Evolutionary conservation across 2,113 vertebrate species (phyloP).

Genomic region (Trematomus loennbergii): DNA sequence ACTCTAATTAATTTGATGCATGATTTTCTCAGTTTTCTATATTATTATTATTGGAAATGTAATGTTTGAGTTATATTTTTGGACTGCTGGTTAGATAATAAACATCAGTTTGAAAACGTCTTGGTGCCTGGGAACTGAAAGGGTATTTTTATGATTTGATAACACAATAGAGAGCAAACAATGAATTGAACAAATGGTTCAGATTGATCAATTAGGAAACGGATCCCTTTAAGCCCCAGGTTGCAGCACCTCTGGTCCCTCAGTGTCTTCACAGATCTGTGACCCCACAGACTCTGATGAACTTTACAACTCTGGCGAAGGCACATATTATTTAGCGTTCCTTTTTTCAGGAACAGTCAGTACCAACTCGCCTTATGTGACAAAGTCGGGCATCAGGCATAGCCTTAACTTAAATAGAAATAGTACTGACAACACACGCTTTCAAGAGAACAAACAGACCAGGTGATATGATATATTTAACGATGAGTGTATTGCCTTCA

Average conservation of each 20-base stretch:
- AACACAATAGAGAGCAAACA: background rate
- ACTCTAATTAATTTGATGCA: background rate
- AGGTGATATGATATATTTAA: background rate
- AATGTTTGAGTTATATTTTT: background rate
- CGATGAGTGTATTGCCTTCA: background rate
- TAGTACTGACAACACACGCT: slow-evolving; percentile 50
- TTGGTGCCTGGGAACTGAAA: background rate
- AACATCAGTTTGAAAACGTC: no score
- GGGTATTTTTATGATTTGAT: background rate
- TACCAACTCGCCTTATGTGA: slow-evolving; percentile 33
- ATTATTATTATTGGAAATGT: background rate
- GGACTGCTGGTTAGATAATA: no score
- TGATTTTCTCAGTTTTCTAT: background rate
- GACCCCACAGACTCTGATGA: background rate
- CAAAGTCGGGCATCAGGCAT: slow-evolving; percentile 36
- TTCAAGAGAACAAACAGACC: slow-evolving; percentile 33
- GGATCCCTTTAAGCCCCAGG: background rate
- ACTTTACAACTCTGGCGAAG: slow-evolving; percentile 16
- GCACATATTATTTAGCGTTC: slow-evolving; percentile 58
- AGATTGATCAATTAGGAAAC: background rate
- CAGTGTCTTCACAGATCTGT: background rate
- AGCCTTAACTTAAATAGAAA: slow-evolving; percentile 61
- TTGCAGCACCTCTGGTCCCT: background rate
- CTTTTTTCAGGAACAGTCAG: slow-evolving; percentile 33
- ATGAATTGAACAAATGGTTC: background rate